Base-by-base conservation (phyloP, 1,140 invertebrate genomes). In the Drosophila ercepeae region DNA sequence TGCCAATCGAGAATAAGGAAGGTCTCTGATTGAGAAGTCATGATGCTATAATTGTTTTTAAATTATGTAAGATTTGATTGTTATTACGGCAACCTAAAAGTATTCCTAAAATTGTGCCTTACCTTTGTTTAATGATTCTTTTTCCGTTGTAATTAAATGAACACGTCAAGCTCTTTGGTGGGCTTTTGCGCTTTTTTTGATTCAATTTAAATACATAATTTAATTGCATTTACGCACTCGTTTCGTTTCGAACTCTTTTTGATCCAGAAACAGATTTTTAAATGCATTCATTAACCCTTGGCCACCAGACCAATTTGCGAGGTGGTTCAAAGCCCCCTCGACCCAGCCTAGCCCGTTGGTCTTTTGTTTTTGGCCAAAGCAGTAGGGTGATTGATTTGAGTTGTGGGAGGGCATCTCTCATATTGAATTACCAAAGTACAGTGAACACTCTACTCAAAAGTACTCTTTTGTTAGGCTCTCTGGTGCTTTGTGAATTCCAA, bases 401-500 rank as follows among this genome's bases (percentile, higher is more conserved):
- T 41, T 41, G 13, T 14, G 49, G 8, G 16, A 39, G 44, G n/a
- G 48, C 48, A 18, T 18, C 25, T 9, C 27, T 42, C 45, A 63
- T 73, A 73, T 73, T 73, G 50, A 73, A 73, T 73, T 73, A 73
- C 69, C 58, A 50, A 55, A 73, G 58, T 73, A 64, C 69, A 73
- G 58, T 71, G 57, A 46, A 45, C 68, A 53, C 52, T 67, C 36
- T 19, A 45, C 50, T 42, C 34, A 46, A 46, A 6, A 18, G 48
- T 14, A 36, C 65, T 63, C 75, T 67, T 84, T 84, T 84, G 75
- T 84, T 78, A 75, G 57, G 29, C 54, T 63, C 59, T 78, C 60
- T 75, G 55, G 51, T n/a, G 69, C 78, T 83, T 83, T 83, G 78
- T 84, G 81, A 67, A 78, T 84, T 71, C 75, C 71, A 84, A 84